phyloP scores from a whole-genome alignment of 2,113 vertebrate genomes.

The Eurypyga helias region DNA sequence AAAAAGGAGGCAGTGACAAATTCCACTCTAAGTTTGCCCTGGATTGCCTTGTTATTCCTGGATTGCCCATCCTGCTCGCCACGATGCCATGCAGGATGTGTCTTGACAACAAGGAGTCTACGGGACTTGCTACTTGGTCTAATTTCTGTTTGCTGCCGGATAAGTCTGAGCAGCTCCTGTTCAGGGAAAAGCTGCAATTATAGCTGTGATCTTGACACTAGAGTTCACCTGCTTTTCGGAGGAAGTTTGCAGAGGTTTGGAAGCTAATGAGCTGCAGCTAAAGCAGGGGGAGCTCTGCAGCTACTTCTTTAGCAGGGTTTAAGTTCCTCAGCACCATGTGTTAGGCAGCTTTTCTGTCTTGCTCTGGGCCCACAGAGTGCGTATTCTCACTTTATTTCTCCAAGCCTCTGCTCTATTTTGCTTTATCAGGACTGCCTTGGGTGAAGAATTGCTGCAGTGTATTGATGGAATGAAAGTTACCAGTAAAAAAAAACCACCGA shows the following conservation, averaged over 20 bases:
- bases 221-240: conserved; percentile 52
- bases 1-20: not conserved
- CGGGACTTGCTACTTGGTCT: not conserved
- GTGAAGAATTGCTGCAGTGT: conserved; percentile 18
- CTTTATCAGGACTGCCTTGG: conserved; percentile 8
- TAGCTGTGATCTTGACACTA: conserved; percentile 48
- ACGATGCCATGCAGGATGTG: not conserved
- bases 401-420: conserved; percentile 14
- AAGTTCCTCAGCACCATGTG: not conserved
- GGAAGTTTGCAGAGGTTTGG: conserved; percentile 60
- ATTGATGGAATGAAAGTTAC: conserved; percentile 41
- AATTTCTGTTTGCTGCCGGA: conserved; percentile 27
- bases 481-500: not conserved
- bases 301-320: conserved; percentile 17
- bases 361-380: conserved; percentile 16
- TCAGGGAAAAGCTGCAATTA: conserved; percentile 49
- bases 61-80: not conserved
- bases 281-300: conserved; percentile 65
- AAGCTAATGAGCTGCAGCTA: conserved; percentile 62
- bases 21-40: not conserved
- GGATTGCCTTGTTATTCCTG: conserved; percentile 11
- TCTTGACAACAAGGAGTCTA: not conserved
- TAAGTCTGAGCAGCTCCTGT: not conserved
- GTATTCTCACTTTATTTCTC: conserved; percentile 27
- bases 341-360: conserved; percentile 8